These are phyloP conservation scores for Formica exsecta DNA, from an alignment of 1,140 invertebrate species.

Conservation along the genomic window DNA sequence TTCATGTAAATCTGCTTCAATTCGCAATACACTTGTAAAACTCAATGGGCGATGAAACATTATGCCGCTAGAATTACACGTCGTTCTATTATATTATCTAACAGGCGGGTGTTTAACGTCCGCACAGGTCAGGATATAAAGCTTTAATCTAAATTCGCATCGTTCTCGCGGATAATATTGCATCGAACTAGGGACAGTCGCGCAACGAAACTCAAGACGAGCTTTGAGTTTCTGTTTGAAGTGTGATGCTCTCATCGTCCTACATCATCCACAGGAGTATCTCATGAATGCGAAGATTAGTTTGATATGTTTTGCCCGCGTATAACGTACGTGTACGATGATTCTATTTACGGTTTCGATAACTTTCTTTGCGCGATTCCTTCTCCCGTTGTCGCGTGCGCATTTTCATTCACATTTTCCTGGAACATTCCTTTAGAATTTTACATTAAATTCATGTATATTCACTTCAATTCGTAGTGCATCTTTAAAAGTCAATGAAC, in stretches of 20 bases:
- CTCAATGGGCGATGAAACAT: no score
- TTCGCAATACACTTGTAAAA: no score
- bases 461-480: background rate
- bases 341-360: conserved; percentile 13
- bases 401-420: background rate
- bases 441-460: background rate
- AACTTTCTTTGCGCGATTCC: background rate
- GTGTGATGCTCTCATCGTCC: background rate
- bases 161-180: conserved; percentile 33
- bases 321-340: background rate
- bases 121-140: background rate
- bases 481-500: background rate
- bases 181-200: conserved; percentile 12
- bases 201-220: conserved; percentile 21
- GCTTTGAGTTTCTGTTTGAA: conserved; percentile 17
- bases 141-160: conserved; percentile 31
- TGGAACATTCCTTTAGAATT: background rate
- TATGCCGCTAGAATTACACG: no score
- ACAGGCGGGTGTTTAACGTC: background rate
- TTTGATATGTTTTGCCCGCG: conserved; percentile 1
- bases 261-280: background rate
- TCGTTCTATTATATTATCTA: background rate
- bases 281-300: conserved; percentile 65
- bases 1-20: no score
- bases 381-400: background rate